Evolutionary conservation across 2,797 vertebrate genomes (phyloP).

Genomic region (Ispidina lecontei): DNA sequence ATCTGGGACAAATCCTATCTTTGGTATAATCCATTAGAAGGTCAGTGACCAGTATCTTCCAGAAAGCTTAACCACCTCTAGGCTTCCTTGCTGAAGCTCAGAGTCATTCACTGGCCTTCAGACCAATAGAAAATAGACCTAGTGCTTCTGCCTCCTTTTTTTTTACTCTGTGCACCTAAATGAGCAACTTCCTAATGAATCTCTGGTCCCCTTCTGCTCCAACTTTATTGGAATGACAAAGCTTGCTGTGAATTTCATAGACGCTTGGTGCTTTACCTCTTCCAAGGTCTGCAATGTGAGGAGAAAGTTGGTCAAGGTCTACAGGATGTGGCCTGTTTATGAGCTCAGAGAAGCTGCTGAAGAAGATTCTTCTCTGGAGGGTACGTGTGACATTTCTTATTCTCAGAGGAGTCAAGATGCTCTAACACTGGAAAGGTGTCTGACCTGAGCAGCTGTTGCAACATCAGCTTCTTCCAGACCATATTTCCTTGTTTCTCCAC

Average conservation of each 20-base stretch:
- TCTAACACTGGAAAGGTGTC: neutral
- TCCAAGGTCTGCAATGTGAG: neutral
- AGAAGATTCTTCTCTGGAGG: neutral
- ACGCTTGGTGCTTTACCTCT: neutral
- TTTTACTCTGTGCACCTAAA: neutral
- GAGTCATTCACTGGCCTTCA: neutral
- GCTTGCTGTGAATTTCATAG: neutral
- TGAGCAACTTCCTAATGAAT: neutral
- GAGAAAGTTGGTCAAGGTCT: neutral
- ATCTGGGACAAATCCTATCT: neutral
- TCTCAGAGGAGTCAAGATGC: neutral
- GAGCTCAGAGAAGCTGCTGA: neutral
- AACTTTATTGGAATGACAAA: neutral
- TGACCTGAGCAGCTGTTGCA: slow-evolving; percentile 77
- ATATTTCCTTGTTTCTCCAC: slow-evolving; percentile 81
- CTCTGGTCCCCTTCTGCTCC: neutral
- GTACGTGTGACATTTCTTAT: neutral
- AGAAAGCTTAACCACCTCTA: neutral
- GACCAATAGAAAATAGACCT: neutral
- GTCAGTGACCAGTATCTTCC: neutral
- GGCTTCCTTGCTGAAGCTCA: neutral
- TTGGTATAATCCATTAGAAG: neutral
- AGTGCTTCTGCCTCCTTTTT: neutral
- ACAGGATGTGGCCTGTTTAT: neutral
- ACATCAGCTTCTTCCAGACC: slow-evolving; percentile 79